phyloP scores from a whole-genome alignment of 1,140 invertebrate genomes.

The Trichomalopsis sarcophagae region DNA sequence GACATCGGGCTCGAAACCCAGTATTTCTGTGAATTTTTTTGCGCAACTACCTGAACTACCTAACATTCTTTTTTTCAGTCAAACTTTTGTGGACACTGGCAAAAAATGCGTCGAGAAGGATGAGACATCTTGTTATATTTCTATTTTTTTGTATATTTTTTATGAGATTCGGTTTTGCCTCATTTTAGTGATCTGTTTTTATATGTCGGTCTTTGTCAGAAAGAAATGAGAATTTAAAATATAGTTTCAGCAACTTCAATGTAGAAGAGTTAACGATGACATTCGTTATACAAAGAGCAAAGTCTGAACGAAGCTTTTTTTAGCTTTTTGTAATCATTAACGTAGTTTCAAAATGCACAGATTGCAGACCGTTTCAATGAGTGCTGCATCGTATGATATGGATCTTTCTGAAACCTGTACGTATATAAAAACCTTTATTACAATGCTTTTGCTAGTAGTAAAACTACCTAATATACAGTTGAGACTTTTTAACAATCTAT shows the following conservation, averaged over 20 bases:
- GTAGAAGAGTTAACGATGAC: background rate
- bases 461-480: no score
- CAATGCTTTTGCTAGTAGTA: background rate
- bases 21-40: background rate
- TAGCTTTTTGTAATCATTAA: background rate
- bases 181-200: background rate
- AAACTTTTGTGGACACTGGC: background rate
- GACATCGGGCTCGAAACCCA: background rate
- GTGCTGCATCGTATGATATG: background rate
- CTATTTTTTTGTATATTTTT: background rate
- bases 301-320: background rate
- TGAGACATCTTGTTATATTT: background rate
- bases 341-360: background rate
- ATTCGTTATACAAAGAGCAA: background rate
- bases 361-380: background rate
- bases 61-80: background rate
- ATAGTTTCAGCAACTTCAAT: conserved; percentile 16
- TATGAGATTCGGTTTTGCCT: background rate
- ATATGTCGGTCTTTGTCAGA: background rate
- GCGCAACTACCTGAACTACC: background rate
- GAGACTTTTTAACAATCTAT: no score
- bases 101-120: background rate
- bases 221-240: background rate
- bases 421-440: background rate
- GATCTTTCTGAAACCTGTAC: background rate